Conservation (phyloP, 2,113 vertebrate species). For the Percopsis transmontana region DNA sequence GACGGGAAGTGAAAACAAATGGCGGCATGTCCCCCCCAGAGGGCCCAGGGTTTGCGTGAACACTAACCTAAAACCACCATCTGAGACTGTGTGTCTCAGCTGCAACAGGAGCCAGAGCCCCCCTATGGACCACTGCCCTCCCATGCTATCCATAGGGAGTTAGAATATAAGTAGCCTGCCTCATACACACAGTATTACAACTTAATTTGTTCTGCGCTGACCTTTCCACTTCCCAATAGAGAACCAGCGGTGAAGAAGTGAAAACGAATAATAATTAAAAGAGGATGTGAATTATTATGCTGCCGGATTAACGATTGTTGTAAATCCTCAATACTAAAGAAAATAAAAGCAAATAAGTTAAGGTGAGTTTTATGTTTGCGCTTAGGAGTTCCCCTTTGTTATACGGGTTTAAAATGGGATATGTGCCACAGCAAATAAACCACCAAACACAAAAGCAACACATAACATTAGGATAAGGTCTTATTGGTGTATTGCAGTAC, state of each 20-base stretch:
- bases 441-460: slow-evolving; percentile 18
- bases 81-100: slow-evolving; percentile 26
- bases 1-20: slow-evolving; percentile 69
- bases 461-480: slow-evolving; percentile 27
- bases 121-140: slow-evolving; percentile 39
- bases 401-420: not conserved
- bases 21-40: slow-evolving; percentile 40
- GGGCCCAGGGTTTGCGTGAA: slow-evolving; percentile 49
- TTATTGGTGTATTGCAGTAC: slow-evolving; percentile 5
- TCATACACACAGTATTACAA: slow-evolving; percentile 30
- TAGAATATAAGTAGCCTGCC: slow-evolving; percentile 17
- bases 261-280: not conserved
- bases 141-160: slow-evolving; percentile 40
- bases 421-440: not conserved
- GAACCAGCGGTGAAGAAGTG: not conserved
- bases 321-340: not conserved
- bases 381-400: not conserved
- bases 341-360: not conserved
- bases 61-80: slow-evolving; percentile 45
- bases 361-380: not conserved
- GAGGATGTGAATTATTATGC: not conserved
- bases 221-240: slow-evolving; percentile 25
- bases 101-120: slow-evolving; percentile 46
- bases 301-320: not conserved
- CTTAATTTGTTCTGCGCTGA: slow-evolving; percentile 30